Conservation (phyloP, 2,797 vertebrate genomes). For the Alauda arvensis region DNA sequence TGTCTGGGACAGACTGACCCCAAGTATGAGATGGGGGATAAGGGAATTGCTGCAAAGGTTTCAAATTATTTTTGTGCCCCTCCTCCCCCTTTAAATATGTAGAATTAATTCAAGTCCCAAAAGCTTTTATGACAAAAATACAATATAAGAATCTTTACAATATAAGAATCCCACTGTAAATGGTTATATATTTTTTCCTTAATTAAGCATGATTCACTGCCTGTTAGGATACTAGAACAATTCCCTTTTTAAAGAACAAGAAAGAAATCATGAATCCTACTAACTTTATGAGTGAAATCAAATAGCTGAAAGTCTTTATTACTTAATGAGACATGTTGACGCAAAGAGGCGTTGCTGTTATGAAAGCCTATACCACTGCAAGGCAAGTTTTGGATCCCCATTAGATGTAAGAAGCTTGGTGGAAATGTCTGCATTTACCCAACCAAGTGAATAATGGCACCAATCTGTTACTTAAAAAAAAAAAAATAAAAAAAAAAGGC, state of each 20-base stretch:
- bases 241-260: conserved; percentile 28
- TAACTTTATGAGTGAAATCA: conserved; percentile 35
- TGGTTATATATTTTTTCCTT: conserved; percentile 5
- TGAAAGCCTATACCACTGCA: conserved; percentile 2
- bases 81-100: background rate
- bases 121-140: conserved; percentile 1
- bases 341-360: conserved; percentile 10
- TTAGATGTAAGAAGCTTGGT: background rate
- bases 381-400: conserved; percentile 6
- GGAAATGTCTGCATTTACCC: background rate
- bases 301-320: conserved; percentile 35
- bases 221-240: conserved; percentile 5
- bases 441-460: background rate
- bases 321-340: conserved; percentile 41
- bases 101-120: background rate
- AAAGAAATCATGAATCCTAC: background rate
- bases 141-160: background rate
- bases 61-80: background rate
- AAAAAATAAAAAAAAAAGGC: background rate
- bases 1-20: background rate
- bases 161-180: background rate
- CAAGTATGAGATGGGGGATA: background rate
- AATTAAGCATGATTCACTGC: conserved; percentile 20
- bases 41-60: conserved; percentile 11
- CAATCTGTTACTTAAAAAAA: background rate